Conservation (phyloP, 2,797 vertebrate genomes). For the Cynopterus sphinx region DNA sequence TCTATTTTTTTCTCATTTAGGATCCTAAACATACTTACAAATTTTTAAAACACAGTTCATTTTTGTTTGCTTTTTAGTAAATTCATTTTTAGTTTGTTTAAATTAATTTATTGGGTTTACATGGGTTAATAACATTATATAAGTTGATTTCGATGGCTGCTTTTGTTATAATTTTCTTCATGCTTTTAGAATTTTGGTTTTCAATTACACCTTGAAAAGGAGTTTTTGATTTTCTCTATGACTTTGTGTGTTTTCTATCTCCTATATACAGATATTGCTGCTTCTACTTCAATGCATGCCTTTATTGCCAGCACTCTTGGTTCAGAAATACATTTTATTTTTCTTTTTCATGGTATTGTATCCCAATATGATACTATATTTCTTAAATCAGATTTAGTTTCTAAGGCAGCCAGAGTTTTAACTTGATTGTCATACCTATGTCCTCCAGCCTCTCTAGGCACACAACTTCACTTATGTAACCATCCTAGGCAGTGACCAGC, state of each 20-base stretch:
- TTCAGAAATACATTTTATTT: background rate
- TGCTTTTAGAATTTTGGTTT: background rate
- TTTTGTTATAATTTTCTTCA: background rate
- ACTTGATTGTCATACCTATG: background rate
- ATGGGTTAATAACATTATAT: too few species aligned
- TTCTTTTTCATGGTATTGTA: background rate
- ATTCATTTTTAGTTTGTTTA: background rate
- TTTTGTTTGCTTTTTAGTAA: background rate
- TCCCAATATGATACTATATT: background rate
- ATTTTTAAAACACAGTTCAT: background rate
- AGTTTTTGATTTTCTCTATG: background rate
- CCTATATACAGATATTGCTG: rapidly evolving
- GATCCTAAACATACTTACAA: background rate
- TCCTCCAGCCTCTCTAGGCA: background rate
- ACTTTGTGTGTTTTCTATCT: background rate
- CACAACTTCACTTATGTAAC: background rate
- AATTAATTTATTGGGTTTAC: too few species aligned
- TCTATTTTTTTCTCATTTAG: background rate
- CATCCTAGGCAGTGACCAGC: background rate
- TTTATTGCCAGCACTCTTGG: background rate
- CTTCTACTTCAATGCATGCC: background rate
- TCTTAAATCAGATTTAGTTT: background rate
- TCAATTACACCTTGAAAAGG: background rate
- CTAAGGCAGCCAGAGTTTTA: background rate
- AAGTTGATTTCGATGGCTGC: background rate